Conservation (phyloP, 2,888 invertebrate species). For the Psylliodes chrysocephalus region DNA sequence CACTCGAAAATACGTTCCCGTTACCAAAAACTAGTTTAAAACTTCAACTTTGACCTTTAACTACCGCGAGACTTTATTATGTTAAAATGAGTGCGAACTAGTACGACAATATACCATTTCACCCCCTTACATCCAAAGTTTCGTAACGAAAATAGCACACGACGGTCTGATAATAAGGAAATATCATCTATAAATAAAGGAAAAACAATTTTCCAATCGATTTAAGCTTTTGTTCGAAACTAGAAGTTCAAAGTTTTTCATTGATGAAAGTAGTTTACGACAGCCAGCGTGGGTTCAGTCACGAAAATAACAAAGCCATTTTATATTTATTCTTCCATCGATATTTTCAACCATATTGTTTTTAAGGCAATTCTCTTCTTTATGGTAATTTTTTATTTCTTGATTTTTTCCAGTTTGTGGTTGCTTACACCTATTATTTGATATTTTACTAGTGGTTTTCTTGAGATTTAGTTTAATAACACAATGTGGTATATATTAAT, state of each 20-base stretch:
- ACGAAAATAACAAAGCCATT: background rate
- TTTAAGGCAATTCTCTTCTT: too few relatives aligned
- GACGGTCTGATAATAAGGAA: background rate
- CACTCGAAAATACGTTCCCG: too few relatives aligned
- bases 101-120: background rate
- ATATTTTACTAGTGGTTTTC: too few relatives aligned
- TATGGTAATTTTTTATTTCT: too few relatives aligned
- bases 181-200: background rate
- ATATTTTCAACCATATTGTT: too few relatives aligned
- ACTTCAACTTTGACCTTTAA: background rate
- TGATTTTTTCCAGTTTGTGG: too few relatives aligned
- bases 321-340: too few relatives aligned
- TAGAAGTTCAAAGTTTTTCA: background rate
- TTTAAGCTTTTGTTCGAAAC: background rate
- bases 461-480: too few relatives aligned
- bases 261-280: background rate
- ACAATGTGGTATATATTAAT: too few relatives aligned
- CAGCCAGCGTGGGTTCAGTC: background rate
- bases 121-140: background rate
- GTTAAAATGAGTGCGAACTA: background rate
- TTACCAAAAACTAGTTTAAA: background rate
- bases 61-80: background rate
- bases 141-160: background rate
- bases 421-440: too few relatives aligned
- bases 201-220: background rate